These are phyloP conservation scores for Holacanthus passer DNA, from an alignment of 2,113 vertebrate genomes.

Conservation along the genomic window DNA sequence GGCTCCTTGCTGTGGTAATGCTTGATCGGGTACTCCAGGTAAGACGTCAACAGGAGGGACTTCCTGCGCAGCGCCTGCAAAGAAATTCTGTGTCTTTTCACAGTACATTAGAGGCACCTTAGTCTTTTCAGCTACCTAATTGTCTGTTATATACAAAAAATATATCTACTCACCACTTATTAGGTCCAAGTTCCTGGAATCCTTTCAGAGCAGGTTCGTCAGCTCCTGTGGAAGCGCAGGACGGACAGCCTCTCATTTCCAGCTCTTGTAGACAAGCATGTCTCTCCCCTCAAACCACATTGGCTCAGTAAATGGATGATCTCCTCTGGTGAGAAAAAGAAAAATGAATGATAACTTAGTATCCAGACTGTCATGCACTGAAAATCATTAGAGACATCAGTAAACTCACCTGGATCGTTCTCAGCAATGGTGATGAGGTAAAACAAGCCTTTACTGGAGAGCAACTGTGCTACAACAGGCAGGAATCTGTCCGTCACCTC, in stretches of 20 bases:
- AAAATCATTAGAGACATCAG: not conserved
- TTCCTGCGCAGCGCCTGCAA: conserved; percentile 90
- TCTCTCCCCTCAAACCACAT: conserved; percentile 84
- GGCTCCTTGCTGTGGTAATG: conserved; percentile 81
- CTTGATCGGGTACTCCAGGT: conserved; percentile 92
- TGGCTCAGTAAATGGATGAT: conserved; percentile 86
- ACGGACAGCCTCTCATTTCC: conserved; percentile 89
- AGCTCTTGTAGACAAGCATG: conserved; percentile 85
- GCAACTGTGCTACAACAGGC: conserved; percentile 86
- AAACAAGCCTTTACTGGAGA: conserved; percentile 90
- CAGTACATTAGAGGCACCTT: not conserved
- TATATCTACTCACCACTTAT: not conserved
- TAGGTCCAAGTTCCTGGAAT: not conserved
- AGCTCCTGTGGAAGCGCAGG: conserved; percentile 84
- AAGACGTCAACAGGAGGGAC: conserved; percentile 92
- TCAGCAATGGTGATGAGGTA: conserved; percentile 92
- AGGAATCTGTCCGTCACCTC: conserved; percentile 94
- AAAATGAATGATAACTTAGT: not conserved
- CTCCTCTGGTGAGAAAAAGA: conserved; percentile 83
- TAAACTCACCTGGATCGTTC: conserved; percentile 90
- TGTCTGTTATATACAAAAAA: no score
- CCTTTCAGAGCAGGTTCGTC: not conserved
- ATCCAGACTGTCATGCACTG: no score
- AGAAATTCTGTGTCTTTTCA: no score
- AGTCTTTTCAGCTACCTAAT: not conserved